Evolutionary conservation across 2,797 vertebrate genomes (phyloP), one percentile per base, ranked within the genome.

Genomic region (Rhabdomys pumilio): DNA sequence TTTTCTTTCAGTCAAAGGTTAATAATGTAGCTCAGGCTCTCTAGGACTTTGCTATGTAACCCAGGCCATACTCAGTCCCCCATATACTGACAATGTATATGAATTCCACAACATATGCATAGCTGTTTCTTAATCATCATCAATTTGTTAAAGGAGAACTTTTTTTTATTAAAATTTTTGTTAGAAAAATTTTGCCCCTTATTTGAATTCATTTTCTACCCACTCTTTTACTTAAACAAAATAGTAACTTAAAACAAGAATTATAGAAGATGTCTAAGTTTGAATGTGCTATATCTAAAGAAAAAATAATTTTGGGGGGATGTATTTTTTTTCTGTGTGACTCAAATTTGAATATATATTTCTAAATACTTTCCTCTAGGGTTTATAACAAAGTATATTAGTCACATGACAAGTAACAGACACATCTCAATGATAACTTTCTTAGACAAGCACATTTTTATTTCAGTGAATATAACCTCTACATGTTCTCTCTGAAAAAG

Each of bases 331-430:
- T 88, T 53, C 91, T 12, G 38, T 80, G 34, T 26, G 75, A 59
- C 67, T 91, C 22, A 72, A 57, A 14, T 91, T 94, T 96, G 65
- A 89, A 63, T 79, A 75, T n/a, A 5, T n/a, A 5, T 96, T 79
- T 1, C 53, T 47, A 57, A 4, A 87, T 63, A 80, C 19, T 29
- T 77, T 72, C 29, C 92, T 29, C 3, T 61, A 84, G 82, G 38
- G 77, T 34, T 87, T 89, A n/a, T 10, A 82, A 76, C 87, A 96
- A 96, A 93, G 76, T 85, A 15, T 75, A 63, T 90, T 92, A 85
- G 83, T 81, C 77, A 57, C 41, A 15, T 77, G 63, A 92, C 41
- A 95, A 57, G 59, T 77, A 89, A 73, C 20, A 92, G 82, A 20
- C 13, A 53, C 6, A 20, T 34, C 7, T 93, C 77, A 77, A 2